Percentiles rank a stretch among this genome's conserved stretches.
These are phyloP conservation scores for Sula dactylatra DNA, from an alignment of 2,113 vertebrate species.

Conservation along the genomic window DNA sequence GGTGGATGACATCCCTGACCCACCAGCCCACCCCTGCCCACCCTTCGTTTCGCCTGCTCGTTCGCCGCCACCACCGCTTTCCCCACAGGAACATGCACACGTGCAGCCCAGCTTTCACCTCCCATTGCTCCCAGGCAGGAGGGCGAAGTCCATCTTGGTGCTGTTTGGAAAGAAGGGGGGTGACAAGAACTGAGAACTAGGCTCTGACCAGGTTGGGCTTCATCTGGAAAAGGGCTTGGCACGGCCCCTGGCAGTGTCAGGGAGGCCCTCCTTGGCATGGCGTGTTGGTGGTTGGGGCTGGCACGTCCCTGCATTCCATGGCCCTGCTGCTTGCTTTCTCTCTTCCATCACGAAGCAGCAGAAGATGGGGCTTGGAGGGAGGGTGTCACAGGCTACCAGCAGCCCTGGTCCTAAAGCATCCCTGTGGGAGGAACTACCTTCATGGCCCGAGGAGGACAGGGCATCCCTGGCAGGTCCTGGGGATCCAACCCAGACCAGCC, in stretches of 20 bases:
- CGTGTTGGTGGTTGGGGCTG: not conserved
- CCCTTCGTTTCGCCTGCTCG: rapidly evolving
- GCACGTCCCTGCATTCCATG: not conserved
- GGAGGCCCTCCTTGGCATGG: not conserved
- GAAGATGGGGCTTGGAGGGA: not conserved
- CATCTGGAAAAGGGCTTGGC: not conserved
- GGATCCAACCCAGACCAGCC: too few relatives aligned
- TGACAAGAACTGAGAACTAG: not conserved
- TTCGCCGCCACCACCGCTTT: not conserved
- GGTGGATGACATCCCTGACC: not conserved
- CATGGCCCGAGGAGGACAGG: not conserved
- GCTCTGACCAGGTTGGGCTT: not conserved
- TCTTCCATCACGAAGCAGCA: not conserved
- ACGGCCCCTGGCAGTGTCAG: not conserved
- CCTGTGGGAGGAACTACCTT: not conserved
- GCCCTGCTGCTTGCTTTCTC: not conserved
- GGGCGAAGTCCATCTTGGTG: not conserved
- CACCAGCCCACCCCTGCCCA: not conserved
- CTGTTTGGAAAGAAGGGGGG: not conserved
- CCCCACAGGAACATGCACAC: not conserved
- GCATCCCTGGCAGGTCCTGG: not conserved
- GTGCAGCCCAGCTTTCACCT: not conserved
- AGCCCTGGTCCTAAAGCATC: not conserved
- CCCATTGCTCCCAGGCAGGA: not conserved
- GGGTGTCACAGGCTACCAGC: not conserved